Percentiles rank a stretch among this genome's conserved stretches.
Evolutionary conservation across 1,140 invertebrate genomes (phyloP).

Genomic region (Asbolus verrucosus): DNA sequence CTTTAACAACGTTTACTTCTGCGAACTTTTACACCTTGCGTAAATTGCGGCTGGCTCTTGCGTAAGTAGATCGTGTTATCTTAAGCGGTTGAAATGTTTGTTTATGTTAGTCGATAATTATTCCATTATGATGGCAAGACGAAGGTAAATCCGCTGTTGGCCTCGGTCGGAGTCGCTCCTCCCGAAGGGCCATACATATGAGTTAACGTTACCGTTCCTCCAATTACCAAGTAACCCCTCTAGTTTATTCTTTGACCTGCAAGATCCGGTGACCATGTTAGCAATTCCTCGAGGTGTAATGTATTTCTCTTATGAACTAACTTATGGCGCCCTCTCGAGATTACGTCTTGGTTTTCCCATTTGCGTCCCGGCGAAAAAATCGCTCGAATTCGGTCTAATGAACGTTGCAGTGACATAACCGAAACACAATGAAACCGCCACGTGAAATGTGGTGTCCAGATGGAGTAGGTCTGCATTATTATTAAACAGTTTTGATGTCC

Average conservation of each 20-base stretch:
- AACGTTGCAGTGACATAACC: too few species aligned
- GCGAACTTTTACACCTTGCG: too few species aligned
- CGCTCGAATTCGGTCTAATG: too few species aligned
- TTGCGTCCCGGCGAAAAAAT: too few species aligned
- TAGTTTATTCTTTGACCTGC: constrained; percentile 55
- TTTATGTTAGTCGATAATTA: too few species aligned
- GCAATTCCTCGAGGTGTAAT: constrained; percentile 57
- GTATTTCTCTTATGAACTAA: constrained; percentile 53
- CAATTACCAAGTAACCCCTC: constrained; percentile 44
- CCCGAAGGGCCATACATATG: constrained; percentile 45
- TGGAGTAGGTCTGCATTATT: neutral
- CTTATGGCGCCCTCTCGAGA: constrained; percentile 14
- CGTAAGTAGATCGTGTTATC: too few species aligned
- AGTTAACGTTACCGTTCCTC: constrained; percentile 47
- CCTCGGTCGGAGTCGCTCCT: neutral
- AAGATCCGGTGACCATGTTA: constrained; percentile 57
- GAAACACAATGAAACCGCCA: neutral
- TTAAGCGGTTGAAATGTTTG: too few species aligned
- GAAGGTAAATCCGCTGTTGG: too few species aligned
- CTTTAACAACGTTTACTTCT: too few species aligned
- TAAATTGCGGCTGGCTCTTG: too few species aligned
- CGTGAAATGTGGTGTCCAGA: constrained; percentile 11
- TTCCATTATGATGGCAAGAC: too few species aligned
- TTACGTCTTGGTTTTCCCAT: constrained; percentile 4
- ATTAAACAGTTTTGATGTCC: neutral